Percentiles rank a stretch among this genome's conserved stretches.
These are phyloP conservation scores for Eristalis pertinax DNA, from an alignment of 2,888 invertebrate genomes.

Conservation along the genomic window DNA sequence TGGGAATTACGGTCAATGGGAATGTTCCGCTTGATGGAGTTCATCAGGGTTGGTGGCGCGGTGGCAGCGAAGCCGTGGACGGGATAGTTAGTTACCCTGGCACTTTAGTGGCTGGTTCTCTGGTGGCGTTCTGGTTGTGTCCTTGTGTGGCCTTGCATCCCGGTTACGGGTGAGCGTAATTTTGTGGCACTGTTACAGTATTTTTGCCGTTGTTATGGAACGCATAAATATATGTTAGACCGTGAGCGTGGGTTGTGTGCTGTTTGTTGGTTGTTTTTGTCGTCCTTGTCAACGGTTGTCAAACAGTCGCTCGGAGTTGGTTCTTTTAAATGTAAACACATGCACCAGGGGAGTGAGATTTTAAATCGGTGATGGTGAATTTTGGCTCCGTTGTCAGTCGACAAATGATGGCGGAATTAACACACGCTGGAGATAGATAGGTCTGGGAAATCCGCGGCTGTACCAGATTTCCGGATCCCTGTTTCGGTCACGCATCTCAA, in stretches of 20 bases:
- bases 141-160: slow-evolving; percentile 1
- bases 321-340: background rate
- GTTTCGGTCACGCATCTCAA: too few species aligned
- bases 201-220: background rate
- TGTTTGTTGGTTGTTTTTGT: background rate
- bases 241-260: background rate
- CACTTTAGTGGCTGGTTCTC: background rate
- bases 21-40: slow-evolving; percentile 51
- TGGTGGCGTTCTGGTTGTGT: background rate
- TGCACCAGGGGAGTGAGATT: background rate
- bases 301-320: background rate
- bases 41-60: slow-evolving; percentile 22
- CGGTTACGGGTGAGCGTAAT: slow-evolving; percentile 19
- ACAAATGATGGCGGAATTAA: too few species aligned
- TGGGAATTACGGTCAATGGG: slow-evolving; percentile 66
- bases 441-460: too few species aligned
- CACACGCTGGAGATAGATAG: too few species aligned
- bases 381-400: too few species aligned
- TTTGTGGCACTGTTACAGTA: slow-evolving; percentile 11
- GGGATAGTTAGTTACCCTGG: background rate
- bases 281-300: background rate
- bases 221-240: slow-evolving; percentile 8
- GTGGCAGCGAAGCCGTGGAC: background rate
- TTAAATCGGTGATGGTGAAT: background rate
- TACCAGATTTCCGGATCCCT: too few species aligned